Evolutionary conservation across 2,113 vertebrate species (phyloP).

Genomic region (Montifringilla adamsi): DNA sequence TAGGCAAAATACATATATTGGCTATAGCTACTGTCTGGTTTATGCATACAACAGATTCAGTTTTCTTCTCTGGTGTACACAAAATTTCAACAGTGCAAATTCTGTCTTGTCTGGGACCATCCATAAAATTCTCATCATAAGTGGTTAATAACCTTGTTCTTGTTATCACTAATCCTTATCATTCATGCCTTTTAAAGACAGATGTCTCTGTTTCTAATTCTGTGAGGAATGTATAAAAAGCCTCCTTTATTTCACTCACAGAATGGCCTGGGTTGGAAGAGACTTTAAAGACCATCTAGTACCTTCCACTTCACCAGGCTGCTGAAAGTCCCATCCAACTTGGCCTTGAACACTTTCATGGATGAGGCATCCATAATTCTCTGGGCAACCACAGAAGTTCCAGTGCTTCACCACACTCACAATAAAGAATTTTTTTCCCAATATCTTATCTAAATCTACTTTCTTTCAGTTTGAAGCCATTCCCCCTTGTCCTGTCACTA

Average conservation of each 20-base stretch:
- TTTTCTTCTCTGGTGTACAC: neutral
- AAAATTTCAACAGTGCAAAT: neutral
- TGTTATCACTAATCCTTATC: neutral
- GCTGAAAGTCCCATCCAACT: neutral
- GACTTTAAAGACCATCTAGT: neutral
- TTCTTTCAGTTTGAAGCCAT: neutral
- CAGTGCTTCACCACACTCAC: neutral
- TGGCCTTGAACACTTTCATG: neutral
- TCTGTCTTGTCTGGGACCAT: neutral
- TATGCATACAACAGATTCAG: neutral
- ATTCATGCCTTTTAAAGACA: neutral
- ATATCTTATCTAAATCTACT: neutral
- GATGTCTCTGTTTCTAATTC: neutral
- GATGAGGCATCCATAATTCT: neutral
- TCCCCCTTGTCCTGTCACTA: neutral
- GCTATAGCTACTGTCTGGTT: neutral
- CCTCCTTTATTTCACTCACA: neutral
- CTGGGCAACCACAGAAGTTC: too few species aligned
- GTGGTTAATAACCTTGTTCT: neutral
- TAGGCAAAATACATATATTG: neutral
- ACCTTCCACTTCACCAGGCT: neutral
- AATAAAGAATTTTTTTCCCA: neutral
- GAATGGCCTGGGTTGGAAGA: neutral
- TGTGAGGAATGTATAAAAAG: fast-evolving
- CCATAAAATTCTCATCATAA: neutral